Conservation (phyloP, 2,797 vertebrate species). For the Zalophus californianus region DNA sequence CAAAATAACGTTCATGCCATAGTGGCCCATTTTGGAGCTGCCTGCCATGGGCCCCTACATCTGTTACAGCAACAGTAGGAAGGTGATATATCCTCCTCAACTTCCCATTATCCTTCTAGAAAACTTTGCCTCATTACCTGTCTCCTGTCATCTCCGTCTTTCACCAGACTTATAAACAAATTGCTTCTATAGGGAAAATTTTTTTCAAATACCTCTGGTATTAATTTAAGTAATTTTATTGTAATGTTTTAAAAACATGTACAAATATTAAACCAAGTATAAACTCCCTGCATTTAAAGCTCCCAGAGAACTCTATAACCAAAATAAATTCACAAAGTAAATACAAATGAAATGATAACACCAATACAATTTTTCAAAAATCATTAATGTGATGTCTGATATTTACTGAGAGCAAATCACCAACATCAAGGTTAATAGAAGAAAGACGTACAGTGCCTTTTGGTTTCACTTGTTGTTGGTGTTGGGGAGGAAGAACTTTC, state of each 20-base stretch:
- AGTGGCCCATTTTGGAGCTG: not conserved
- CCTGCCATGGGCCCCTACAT: not conserved
- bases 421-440: not conserved
- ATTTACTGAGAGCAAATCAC: not conserved
- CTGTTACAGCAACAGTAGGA: not conserved
- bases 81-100: not conserved
- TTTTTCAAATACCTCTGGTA: not conserved
- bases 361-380: not conserved
- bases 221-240: not conserved
- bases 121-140: not conserved
- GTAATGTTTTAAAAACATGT: not conserved
- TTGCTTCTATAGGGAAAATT: not conserved
- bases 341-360: not conserved
- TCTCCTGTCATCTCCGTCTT: not conserved
- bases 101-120: not conserved
- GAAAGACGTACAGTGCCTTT: not conserved
- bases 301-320: not conserved
- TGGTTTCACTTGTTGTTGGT: not conserved
- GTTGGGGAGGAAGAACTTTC: too few relatives aligned
- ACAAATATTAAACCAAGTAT: not conserved
- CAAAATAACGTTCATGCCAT: not conserved
- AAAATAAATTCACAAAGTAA: conserved; percentile 32
- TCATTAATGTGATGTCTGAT: not conserved
- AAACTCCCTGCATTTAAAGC: not conserved
- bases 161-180: not conserved